Conservation (phyloP, 2,888 invertebrate genomes). For the Metallyticus violacea region DNA sequence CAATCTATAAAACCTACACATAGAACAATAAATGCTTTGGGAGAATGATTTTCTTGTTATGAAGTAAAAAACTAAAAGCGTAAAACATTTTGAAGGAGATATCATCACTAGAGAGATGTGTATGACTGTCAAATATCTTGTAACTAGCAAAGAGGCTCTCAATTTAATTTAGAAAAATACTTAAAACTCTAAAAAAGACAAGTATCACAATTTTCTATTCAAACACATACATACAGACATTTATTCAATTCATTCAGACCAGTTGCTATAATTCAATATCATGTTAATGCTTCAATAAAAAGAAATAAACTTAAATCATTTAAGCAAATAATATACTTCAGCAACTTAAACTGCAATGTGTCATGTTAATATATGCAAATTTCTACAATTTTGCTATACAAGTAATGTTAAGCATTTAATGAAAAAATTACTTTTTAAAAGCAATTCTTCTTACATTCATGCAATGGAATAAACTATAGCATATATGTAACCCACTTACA, state of each 20-base stretch:
- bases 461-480: background rate
- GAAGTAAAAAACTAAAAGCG: slow-evolving; percentile 22
- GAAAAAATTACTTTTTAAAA: background rate
- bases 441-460: background rate
- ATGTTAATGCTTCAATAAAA: background rate
- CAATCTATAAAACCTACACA: slow-evolving; percentile 27
- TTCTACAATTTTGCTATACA: background rate
- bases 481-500: background rate
- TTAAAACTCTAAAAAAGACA: slow-evolving; percentile 26
- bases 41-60: slow-evolving; percentile 21
- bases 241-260: background rate
- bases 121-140: background rate
- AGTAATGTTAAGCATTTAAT: background rate
- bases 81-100: slow-evolving; percentile 18
- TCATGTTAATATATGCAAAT: background rate
- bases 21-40: slow-evolving; percentile 28
- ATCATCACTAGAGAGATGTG: slow-evolving; percentile 7
- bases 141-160: slow-evolving; percentile 21
- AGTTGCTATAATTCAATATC: background rate
- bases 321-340: background rate
- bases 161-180: slow-evolving; percentile 30
- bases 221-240: background rate
- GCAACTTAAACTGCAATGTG: background rate
- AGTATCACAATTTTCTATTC: slow-evolving; percentile 27
- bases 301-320: background rate